Conservation (phyloP, 2,113 vertebrate species). For the sheep (Ovis aries) region ARS-UI_Ramb_v3.0 NC_056076.1:3763001-3763500, state of each 20-base stretch:
- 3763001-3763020: neutral
- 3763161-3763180: neutral
- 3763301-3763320: neutral
- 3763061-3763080: neutral
- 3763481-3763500: fast-evolving
- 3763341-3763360: neutral
- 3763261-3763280: neutral
- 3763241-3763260: neutral
- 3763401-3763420: neutral
- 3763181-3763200: neutral
- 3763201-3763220: neutral
- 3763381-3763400: neutral
- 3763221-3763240: neutral
- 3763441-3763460: neutral
- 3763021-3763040: neutral
- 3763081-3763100: neutral
- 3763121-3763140: neutral
- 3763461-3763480: neutral
- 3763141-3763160: neutral
- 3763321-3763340: too few species aligned
- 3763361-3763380: neutral
- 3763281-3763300: neutral
- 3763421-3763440: neutral
- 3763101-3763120: neutral
- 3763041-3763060: neutral